Evolutionary conservation across 1,140 invertebrate genomes (phyloP), one percentile per base, ranked within the genome.

Genomic region (Dendrolimus kikuchii): DNA sequence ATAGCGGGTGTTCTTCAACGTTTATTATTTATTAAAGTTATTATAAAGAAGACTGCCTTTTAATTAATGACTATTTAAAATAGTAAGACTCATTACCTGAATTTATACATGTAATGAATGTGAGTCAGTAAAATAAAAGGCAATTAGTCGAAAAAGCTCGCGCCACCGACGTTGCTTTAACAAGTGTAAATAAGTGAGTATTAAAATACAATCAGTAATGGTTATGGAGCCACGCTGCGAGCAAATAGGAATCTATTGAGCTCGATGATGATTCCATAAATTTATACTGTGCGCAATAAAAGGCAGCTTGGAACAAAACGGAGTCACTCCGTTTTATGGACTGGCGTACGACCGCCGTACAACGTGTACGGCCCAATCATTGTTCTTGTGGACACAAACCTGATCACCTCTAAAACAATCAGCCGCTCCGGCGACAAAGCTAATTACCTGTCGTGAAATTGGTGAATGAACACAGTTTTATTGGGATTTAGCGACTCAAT

Each of bases 201-300:
- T 75, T 68, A 67, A 70, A 79, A 77, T 72, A 75, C 70, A 77
- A 75, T 80, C 76, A 60, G 70, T 77, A 79, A 82, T 80, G 73
- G 76, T 86, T 83, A 83, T 86, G 68, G 76, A 81, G 77, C 62
- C 72, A 55, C 53, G 50, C 71, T 69, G 71, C 58, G 66, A 73
- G 70, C 70, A 68, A 71, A 81, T 75, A 77, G 51, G 59, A 81
- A 77, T 82, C 79, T 69, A 86, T 86, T 80, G 81, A 81, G 77
- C 69, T 74, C 74, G 74, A 81, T 84, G 80, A 79, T 86, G 76
- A 82, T 86, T 84, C 82, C 81, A 86, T 86, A 86, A 86, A 86
- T 77, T 74, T 86, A 86, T 86, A 86, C 76, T 75, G 82, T 86
- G 69, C 74, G 77, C 66, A 82, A 83, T 86, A 83, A 86, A 81